Conservation (phyloP, 2,797 vertebrate species). For the Ibycter americanus region DNA sequence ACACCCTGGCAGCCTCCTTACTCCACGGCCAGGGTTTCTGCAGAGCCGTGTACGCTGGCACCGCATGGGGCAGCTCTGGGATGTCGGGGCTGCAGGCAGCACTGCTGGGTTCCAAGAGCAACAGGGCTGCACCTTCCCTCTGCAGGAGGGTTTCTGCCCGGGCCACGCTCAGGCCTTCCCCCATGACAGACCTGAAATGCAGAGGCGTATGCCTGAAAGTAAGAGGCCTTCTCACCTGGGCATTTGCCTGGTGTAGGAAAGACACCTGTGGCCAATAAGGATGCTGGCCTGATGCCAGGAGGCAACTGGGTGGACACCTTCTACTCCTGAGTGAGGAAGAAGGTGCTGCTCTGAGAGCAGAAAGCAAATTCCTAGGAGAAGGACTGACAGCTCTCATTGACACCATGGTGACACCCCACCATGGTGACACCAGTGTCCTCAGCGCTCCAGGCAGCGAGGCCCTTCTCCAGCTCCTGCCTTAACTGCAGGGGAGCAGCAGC, state of each 20-base stretch:
- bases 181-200: not conserved
- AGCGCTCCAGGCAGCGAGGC: not conserved
- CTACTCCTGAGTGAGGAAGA: not conserved
- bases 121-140: not conserved
- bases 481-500: not conserved
- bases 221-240: not conserved
- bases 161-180: fast-evolving
- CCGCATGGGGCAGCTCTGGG: not conserved
- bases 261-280: not conserved
- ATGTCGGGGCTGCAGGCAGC: not conserved
- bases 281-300: not conserved
- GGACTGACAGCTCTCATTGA: not conserved
- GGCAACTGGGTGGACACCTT: not conserved
- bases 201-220: not conserved
- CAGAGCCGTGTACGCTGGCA: not conserved
- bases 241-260: not conserved
- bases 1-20: not conserved
- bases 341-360: not conserved
- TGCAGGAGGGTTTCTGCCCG: not conserved
- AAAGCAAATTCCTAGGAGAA: not conserved
- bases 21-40: not conserved
- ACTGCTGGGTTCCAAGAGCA: not conserved
- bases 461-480: not conserved
- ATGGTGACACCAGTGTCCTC: not conserved
- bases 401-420: not conserved